Percentiles rank a stretch among this genome's conserved stretches.
Evolutionary conservation across 64 coral and sea anemone genomes (phyloP).

Genomic region (Pocillopora damicornis): DNA sequence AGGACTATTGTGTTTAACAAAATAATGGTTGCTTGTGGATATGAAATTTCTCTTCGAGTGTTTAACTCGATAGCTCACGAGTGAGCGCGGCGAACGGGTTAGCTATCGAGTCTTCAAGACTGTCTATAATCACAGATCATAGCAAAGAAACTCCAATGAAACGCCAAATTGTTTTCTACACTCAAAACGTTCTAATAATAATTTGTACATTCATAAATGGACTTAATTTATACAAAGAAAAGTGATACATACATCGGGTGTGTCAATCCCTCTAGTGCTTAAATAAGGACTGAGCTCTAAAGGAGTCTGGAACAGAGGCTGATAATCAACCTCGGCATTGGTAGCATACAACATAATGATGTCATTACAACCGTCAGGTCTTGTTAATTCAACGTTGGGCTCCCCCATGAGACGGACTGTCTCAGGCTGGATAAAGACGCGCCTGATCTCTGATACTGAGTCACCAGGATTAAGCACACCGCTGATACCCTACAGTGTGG

Average conservation of each 20-base stretch:
- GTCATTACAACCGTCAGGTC: neutral
- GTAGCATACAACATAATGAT: slow-evolving; percentile 3
- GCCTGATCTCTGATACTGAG: neutral
- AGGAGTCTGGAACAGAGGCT: neutral
- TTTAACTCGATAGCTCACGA: too few species aligned
- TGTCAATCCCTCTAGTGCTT: neutral
- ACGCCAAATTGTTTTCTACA: too few species aligned
- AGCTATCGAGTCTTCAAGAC: too few species aligned
- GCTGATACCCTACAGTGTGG: neutral
- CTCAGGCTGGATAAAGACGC: neutral
- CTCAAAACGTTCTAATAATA: too few species aligned
- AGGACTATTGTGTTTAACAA: too few species aligned
- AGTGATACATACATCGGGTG: slow-evolving; percentile 5
- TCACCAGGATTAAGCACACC: neutral
- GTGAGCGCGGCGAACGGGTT: too few species aligned
- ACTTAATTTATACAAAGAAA: too few species aligned
- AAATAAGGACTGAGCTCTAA: slow-evolving; percentile 2
- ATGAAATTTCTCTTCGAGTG: too few species aligned
- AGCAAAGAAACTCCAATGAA: too few species aligned
- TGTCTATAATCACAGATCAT: too few species aligned
- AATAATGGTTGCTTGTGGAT: too few species aligned
- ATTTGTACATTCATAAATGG: too few species aligned
- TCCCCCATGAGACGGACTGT: slow-evolving; percentile 15
- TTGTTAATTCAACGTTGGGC: neutral
- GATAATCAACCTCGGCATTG: neutral